Evolutionary conservation across 2,888 invertebrate species (phyloP).

Genomic region (Smittia aterrima): DNA sequence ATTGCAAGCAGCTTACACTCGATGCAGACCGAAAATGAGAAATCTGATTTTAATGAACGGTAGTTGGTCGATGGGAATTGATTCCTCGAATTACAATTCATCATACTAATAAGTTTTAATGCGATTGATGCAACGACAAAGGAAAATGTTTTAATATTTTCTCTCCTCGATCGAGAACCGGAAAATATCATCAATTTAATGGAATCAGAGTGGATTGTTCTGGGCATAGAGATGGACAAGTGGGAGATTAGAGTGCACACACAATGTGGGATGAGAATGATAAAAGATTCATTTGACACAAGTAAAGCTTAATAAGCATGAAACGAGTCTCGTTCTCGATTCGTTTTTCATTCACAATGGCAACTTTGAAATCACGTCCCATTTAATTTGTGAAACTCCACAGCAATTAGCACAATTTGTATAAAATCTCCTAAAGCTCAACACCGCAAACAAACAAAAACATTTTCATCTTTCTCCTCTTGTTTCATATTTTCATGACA

Average conservation of each 20-base stretch:
- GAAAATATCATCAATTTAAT: slow-evolving; percentile 42
- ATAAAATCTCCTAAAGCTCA: not conserved
- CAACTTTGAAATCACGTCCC: not conserved
- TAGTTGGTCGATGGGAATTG: slow-evolving; percentile 25
- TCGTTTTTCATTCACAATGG: not conserved
- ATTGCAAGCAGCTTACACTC: slow-evolving; percentile 21
- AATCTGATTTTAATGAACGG: slow-evolving; percentile 40
- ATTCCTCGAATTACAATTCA: slow-evolving; percentile 39
- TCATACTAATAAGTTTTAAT: slow-evolving; percentile 40
- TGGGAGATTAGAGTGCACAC: slow-evolving; percentile 20
- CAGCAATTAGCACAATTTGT: slow-evolving; percentile 30
- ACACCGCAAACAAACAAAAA: slow-evolving; percentile 11
- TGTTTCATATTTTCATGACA: not conserved
- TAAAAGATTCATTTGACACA: not conserved
- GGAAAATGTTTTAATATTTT: slow-evolving; percentile 5
- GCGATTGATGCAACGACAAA: slow-evolving; percentile 38
- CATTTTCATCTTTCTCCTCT: not conserved
- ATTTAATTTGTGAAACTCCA: not conserved
- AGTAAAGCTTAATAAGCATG: not conserved
- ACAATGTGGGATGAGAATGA: slow-evolving; percentile 14
- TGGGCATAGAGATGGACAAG: slow-evolving; percentile 1
- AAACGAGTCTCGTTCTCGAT: not conserved
- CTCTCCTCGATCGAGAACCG: slow-evolving; percentile 26
- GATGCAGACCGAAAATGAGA: not conserved
- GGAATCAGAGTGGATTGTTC: slow-evolving; percentile 26